A percentile compares a stretch with the other conserved stretches of the same genome.
Evolutionary conservation across 2,888 invertebrate genomes (phyloP).

Genomic region (Drosophila meridionalis): DNA sequence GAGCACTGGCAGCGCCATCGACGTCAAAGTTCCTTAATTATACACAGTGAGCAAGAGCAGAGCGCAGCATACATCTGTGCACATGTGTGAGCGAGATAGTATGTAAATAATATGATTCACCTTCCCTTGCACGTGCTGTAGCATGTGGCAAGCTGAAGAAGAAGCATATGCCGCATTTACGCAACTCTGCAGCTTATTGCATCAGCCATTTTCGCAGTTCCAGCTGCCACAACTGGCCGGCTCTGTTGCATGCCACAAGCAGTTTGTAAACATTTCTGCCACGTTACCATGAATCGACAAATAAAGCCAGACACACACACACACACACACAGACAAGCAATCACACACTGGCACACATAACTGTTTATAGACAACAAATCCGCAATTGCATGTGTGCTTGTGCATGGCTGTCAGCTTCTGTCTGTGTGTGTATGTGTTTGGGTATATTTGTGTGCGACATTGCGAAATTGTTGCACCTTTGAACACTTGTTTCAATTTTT

Average conservation of each 20-base stretch:
- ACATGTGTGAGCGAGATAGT: slow-evolving; percentile 2
- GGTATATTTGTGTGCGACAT: slow-evolving; percentile 24
- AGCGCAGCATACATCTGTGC: neutral
- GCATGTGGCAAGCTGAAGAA: slow-evolving; percentile 31
- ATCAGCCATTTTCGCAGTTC: slow-evolving; percentile 64
- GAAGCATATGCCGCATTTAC: slow-evolving; percentile 22
- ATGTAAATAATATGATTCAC: slow-evolving; percentile 41
- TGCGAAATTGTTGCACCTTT: slow-evolving; percentile 52
- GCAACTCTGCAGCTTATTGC: slow-evolving; percentile 61
- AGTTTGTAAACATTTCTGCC: slow-evolving; percentile 47
- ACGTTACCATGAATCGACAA: slow-evolving; percentile 57
- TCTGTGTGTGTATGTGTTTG: slow-evolving; percentile 3
- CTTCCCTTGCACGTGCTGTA: slow-evolving; percentile 34
- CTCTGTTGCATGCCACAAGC: slow-evolving; percentile 67
- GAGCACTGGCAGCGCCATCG: neutral
- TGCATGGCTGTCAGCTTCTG: neutral
- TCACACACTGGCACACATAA: neutral
- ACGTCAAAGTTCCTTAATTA: neutral
- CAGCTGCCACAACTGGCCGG: slow-evolving; percentile 20
- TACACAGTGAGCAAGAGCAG: neutral
- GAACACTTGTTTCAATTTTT: neutral
- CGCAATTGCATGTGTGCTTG: slow-evolving; percentile 31
- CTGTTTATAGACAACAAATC: slow-evolving; percentile 20
- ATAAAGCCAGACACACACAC: slow-evolving; percentile 14
- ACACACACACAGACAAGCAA: slow-evolving; percentile 7